Percentiles rank a stretch among this genome's conserved stretches.
phyloP scores from a whole-genome alignment of 2,797 vertebrate genomes.

The Calcarius lapponicus region DNA sequence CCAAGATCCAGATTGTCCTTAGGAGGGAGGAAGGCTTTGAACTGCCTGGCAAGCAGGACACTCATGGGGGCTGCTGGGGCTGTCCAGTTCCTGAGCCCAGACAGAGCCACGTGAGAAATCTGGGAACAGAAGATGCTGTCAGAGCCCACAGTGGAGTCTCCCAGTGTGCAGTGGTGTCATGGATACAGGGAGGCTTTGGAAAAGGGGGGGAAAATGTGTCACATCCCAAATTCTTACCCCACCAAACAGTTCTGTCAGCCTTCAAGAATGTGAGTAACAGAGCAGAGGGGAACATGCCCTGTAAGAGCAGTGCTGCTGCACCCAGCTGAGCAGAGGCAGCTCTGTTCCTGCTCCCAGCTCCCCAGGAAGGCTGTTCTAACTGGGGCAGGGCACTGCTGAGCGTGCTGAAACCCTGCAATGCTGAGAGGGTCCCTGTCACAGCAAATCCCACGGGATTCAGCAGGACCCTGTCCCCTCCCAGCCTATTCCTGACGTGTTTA shows the following conservation, averaged over 20 bases:
- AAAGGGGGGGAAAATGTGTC: fast-evolving
- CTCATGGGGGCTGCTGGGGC: constrained; percentile 78
- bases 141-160: not conserved
- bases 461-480: not conserved
- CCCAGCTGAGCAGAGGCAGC: not conserved
- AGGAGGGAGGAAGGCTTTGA: constrained; percentile 90
- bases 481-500: fast-evolving
- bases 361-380: not conserved
- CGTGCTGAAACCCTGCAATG: fast-evolving
- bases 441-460: not conserved
- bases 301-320: not conserved
- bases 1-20: constrained; percentile 84
- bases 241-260: not conserved
- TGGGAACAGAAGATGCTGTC: constrained; percentile 46
- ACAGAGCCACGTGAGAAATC: constrained; percentile 90
- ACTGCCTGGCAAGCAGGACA: constrained; percentile 84
- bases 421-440: not conserved
- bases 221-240: not conserved
- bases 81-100: constrained; percentile 91
- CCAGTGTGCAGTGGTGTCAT: not conserved
- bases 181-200: not conserved
- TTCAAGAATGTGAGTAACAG: not conserved
- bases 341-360: not conserved
- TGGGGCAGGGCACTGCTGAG: not conserved
- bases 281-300: not conserved